phyloP scores from a whole-genome alignment of 92 coral and sea anemone genomes.

The Paragorgia papillata region DNA sequence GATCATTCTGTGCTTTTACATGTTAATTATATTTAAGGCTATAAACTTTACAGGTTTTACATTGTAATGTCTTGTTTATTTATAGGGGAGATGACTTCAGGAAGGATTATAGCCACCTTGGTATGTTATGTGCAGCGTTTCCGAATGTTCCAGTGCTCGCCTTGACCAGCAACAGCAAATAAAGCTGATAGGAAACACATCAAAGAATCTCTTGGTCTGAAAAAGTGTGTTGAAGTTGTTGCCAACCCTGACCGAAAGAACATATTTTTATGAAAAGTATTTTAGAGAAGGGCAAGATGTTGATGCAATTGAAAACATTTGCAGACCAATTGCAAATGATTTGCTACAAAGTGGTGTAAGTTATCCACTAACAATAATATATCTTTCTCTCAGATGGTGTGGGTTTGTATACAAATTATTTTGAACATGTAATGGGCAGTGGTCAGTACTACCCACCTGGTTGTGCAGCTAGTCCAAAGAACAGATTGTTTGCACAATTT shows the following conservation, averaged over 20 bases:
- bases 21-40: too few species aligned
- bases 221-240: not conserved
- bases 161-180: conserved; percentile 15
- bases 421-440: conserved; percentile 5
- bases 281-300: not conserved
- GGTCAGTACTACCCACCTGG: conserved; percentile 12
- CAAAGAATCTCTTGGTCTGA: not conserved
- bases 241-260: conserved; percentile 16
- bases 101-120: conserved; percentile 9
- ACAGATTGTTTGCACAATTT: conserved; percentile 28
- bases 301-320: conserved; percentile 23
- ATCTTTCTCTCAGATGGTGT: conserved; percentile 26
- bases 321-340: conserved; percentile 14
- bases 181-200: not conserved
- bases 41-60: too few species aligned
- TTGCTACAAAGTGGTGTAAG: not conserved
- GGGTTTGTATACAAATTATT: conserved; percentile 31
- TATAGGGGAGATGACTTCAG: conserved; percentile 35
- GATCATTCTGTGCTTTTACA: not conserved
- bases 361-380: conserved; percentile 20
- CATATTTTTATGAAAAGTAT: not conserved
- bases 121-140: conserved; percentile 23
- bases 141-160: conserved; percentile 24
- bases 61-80: too few species aligned
- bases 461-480: not conserved